These are phyloP conservation scores for Hypomecis atomaria DNA, from an alignment of 2,888 invertebrate species.

Conservation along the genomic window DNA sequence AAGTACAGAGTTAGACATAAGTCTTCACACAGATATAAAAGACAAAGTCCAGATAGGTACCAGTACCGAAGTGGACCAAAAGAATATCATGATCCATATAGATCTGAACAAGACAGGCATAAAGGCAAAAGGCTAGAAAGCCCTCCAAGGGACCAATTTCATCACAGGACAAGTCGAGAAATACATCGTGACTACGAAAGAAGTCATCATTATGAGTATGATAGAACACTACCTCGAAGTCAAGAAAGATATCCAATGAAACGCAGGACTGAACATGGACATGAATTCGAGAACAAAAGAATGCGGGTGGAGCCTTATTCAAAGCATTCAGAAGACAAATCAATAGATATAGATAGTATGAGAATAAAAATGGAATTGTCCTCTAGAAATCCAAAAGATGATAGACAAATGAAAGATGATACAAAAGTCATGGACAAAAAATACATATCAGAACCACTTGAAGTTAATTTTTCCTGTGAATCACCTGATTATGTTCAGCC, in stretches of 20 bases:
- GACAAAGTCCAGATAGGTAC: conserved; percentile 35
- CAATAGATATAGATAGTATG: conserved; percentile 1
- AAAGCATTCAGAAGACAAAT: neutral
- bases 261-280: conserved; percentile 55
- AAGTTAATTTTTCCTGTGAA: conserved; percentile 58
- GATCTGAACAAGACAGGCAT: conserved; percentile 48
- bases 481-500: conserved; percentile 65
- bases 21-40: conserved; percentile 49
- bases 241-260: conserved; percentile 52
- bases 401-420: conserved; percentile 41
- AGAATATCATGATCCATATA: conserved; percentile 49
- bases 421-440: conserved; percentile 24
- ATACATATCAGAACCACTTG: conserved; percentile 35
- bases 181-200: conserved; percentile 37
- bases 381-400: conserved; percentile 39
- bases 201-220: conserved; percentile 43
- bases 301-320: conserved; percentile 50
- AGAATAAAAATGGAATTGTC: neutral
- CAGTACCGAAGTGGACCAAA: conserved; percentile 43
- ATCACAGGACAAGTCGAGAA: conserved; percentile 30
- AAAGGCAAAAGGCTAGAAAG: conserved; percentile 53
- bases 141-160: conserved; percentile 55
- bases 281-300: conserved; percentile 60
- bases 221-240: conserved; percentile 42
- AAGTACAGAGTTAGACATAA: conserved; percentile 52